Base-by-base conservation (phyloP, 2,797 vertebrate species). In the Staurois parvus region DNA sequence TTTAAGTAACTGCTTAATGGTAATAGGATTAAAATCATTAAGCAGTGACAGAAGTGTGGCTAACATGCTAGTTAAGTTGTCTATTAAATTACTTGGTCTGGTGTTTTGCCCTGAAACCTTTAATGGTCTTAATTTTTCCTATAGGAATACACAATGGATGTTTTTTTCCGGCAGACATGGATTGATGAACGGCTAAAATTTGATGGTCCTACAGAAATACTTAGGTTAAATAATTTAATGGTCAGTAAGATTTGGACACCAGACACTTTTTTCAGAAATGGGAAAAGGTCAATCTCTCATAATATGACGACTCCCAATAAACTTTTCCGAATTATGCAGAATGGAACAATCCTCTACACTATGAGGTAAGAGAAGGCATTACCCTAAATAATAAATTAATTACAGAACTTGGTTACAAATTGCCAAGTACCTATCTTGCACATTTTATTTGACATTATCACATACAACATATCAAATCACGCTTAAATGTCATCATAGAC, bases 61-160 rank as follows among this genome's bases (percentile, higher is more conserved):
- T 87, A 87, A 83, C 85, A 83, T 83, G 59, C 75, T 83, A 87
- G 75, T 87, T 87, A 87, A 83, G 68, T 74, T 83, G 76, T 78
- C 73, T 74, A 77, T 83, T 86, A 83, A 78, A 86, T 86, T 86
- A 86, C 52, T 81, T 26, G 73, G 72, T 74, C n/a, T 28, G 56
- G 9, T 52, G 21, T 84, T 42, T 78, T 80, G 88, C 86, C 88
- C 88, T 86, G 68, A 83, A 79, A 83, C 69, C 40, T 73, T 81
- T 78, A 87, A 87, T 79, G 69, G 29, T 74, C 59, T 87, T 79
- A 69, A 79, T 88, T 91, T n/a, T 91, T 90, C 87, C 87, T 90
- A 72, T 83, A 99, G 98, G 98, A 99, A 88, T 99, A 99, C 90
- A 99, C 98, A n/a, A 99, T 99, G 97, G 98, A 99, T 88, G 98